These are phyloP conservation scores for Steinernema feltiae DNA, from an alignment of 1,140 invertebrate species.

Conservation along the genomic window DNA sequence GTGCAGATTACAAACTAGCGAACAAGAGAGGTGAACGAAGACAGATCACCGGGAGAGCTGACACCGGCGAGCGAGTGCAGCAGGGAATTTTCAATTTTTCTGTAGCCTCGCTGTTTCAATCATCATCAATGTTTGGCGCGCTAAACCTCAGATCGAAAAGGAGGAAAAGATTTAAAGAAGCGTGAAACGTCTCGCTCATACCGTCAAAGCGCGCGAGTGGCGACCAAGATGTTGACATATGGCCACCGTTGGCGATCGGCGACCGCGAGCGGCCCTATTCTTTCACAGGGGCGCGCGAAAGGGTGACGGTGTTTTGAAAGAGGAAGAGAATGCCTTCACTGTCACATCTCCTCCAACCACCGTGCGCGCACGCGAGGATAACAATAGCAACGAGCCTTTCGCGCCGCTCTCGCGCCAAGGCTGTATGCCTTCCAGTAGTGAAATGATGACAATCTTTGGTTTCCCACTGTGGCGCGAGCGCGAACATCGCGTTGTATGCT, in stretches of 20 bases:
- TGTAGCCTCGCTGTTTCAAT: background rate
- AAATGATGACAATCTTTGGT: background rate
- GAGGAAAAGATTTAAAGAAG: background rate
- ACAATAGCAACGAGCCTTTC: too few relatives aligned
- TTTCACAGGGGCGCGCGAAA: too few relatives aligned
- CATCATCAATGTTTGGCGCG: background rate
- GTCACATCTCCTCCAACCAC: too few relatives aligned
- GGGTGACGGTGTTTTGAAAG: background rate
- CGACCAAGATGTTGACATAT: background rate
- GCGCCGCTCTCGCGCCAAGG: too few relatives aligned
- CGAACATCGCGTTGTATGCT: background rate
- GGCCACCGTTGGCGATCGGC: background rate
- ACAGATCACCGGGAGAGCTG: background rate
- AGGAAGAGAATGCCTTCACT: background rate
- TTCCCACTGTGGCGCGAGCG: background rate
- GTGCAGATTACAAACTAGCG: constrained; percentile 10
- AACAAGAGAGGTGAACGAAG: constrained; percentile 12
- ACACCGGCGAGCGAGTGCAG: background rate
- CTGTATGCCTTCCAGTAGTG: background rate
- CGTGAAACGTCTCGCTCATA: background rate
- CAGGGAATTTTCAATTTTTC: background rate
- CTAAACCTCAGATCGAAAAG: background rate
- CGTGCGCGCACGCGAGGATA: too few relatives aligned
- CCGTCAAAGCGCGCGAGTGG: too few relatives aligned
- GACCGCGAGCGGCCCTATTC: background rate